Base-by-base conservation (phyloP, 2,888 invertebrate genomes). In the Blastobasis adustella region DNA sequence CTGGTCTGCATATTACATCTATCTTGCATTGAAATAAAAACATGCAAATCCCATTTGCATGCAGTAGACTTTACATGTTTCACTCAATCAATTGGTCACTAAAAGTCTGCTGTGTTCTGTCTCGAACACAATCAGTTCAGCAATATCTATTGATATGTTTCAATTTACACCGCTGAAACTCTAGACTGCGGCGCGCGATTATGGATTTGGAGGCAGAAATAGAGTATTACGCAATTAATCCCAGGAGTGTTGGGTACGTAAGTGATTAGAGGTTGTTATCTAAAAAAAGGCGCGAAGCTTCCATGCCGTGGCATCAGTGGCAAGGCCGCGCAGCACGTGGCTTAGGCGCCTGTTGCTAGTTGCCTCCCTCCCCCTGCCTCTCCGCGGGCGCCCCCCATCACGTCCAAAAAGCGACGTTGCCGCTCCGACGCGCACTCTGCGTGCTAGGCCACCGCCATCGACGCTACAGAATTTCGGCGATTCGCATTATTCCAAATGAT, bases 281-380 rank as follows among this genome's bases (percentile, higher is more conserved):
- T 79, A 76, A 79, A 82, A 74, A 79, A 85, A 81, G 82, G 82
- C 81, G 82, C 82, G 79, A 83, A 82, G 82, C 76, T 79, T 76
- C 78, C 66, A 78, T 65, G 51, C 41, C 38, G 49, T 23, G 60
- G 66, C 66, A 67, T 67, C 70, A 71, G 76, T 75, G 78, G 83
- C 87, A 86, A 88, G 86, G 87, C 79, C 85, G 79, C 63, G 52
- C 60, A 79, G 76, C 85, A 84, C 86, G 86, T 86, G 85, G 81
- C 67, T 42, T 42, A 66, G 78, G 78, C 83, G 83, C 84, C 83
- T 87, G 87, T 85, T 87, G 84, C 86, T 86, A 83, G 61, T 68
- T 61, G 67, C 63, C 63, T 61, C 66, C 66, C 65, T 57, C 57
- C 62, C 63, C 56, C 60, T 51, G 50, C 58, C 60, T 49, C 57